Evolutionary conservation across 2,113 vertebrate species (phyloP).

Genomic region (Chelonoidis abingdonii): DNA sequence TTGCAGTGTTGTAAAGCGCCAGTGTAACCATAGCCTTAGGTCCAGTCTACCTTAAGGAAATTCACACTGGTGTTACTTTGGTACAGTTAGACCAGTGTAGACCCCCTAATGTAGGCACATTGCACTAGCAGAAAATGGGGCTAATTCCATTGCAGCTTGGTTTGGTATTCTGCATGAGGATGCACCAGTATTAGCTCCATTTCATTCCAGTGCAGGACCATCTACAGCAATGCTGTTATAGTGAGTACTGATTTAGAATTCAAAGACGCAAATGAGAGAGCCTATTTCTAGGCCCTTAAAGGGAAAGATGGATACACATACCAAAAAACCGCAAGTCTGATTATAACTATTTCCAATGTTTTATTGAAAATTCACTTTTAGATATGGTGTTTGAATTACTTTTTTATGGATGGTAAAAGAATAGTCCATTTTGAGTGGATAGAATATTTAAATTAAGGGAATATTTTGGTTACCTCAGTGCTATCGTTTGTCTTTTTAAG

Average conservation of each 20-base stretch:
- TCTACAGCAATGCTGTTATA: background rate
- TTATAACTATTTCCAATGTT: background rate
- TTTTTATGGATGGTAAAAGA: background rate
- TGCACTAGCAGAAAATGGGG: background rate
- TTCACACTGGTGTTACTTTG: background rate
- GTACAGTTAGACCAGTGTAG: background rate
- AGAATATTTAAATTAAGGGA: background rate
- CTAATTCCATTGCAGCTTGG: background rate
- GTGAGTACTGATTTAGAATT: background rate
- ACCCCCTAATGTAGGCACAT: background rate
- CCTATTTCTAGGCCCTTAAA: background rate
- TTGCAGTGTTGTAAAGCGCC: no score
- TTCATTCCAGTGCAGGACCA: background rate
- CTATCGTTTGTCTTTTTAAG: background rate
- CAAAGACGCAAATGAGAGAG: background rate
- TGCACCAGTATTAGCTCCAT: background rate
- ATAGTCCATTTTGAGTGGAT: background rate
- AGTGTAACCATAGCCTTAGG: background rate
- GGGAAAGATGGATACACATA: background rate
- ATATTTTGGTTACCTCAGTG: background rate
- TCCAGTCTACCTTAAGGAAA: slow-evolving; percentile 34
- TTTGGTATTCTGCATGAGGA: background rate
- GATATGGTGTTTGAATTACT: background rate
- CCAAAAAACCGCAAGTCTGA: background rate
- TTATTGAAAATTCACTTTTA: background rate